Percentiles rank a stretch among this genome's conserved stretches.
phyloP scores from a whole-genome alignment of 2,888 invertebrate genomes.

The Mycalesis mineus region DNA sequence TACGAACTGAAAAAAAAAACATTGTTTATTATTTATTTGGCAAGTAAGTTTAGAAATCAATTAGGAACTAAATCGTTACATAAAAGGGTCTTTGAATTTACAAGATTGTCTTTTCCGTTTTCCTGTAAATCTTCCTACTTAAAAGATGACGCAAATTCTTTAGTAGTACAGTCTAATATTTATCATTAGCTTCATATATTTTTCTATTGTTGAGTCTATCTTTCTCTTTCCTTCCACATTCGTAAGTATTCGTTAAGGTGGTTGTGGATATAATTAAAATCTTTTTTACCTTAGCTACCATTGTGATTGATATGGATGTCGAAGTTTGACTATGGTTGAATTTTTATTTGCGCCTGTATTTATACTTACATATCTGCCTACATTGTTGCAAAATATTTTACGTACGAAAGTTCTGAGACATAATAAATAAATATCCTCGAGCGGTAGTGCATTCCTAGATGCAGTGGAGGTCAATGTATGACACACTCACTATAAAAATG shows the following conservation, averaged over 20 bases:
- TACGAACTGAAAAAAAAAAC: slow-evolving; percentile 15
- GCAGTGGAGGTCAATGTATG: not conserved
- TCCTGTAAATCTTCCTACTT: no score
- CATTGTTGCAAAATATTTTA: not conserved
- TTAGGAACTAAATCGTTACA: no score
- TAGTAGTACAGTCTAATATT: no score
- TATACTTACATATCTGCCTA: slow-evolving; percentile 13
- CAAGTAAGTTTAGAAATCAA: no score
- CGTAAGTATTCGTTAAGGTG: no score
- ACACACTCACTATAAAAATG: not conserved
- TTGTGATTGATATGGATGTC: slow-evolving; percentile 19
- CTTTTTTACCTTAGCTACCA: slow-evolving; percentile 22
- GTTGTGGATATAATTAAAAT: not conserved
- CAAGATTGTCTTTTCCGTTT: no score
- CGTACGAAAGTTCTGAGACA: not conserved
- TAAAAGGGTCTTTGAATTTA: no score
- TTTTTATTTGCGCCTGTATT: slow-evolving; percentile 11
- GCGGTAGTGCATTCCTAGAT: not conserved
- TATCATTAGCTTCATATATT: no score
- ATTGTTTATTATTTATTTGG: no score
- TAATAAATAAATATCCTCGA: not conserved
- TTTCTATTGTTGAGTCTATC: no score
- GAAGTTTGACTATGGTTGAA: slow-evolving; percentile 16
- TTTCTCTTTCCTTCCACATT: no score
- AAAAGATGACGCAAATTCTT: no score